Evolutionary conservation across 2,888 invertebrate species (phyloP), one percentile per base, ranked within the genome.

Genomic region (Fragum whitleyi): DNA sequence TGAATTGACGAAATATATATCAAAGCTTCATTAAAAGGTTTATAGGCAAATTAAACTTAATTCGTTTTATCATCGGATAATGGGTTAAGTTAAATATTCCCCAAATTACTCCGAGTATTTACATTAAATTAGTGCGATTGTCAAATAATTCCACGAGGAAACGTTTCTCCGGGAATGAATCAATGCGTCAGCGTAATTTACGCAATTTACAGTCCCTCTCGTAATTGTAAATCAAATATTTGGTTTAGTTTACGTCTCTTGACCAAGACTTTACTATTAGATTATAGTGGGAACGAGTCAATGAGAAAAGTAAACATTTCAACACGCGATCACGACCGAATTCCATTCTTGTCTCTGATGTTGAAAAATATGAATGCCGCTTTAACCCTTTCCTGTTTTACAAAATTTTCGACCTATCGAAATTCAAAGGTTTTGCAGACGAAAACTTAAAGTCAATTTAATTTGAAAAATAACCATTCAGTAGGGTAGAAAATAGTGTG

Each of bases 201-300:
- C 65, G 65, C 65, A 65, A 65, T 65, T 42, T 42, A 65, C 42
- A 23, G 42, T n/a, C 42, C 42, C 5, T 16, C 23, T 19, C 21
- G 65, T 65, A 65, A 65, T 65, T 65, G 42, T 42, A 65, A 65
- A 65, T 65, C 65, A 65, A 65, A 65, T 65, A 65, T 65, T 65
- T 65, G 65, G 32, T 36, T 42, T 65, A 21, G 42, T 36, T 65
- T 6, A 26, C 42, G 23, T 7, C 36, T 36, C 57, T 36, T 61
- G 61, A 42, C 65, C 65, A 42, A n/a, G n/a, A 42, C 42, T 42
- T 23, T 42, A 47, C 32, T 36, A 36, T 36, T 36, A 26, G 36
- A 32, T n/a, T 62, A 32, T 62, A 16, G 36, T 11, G 9, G 19
- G 42, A 65, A 14, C 39, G 65, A 14, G 21, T 39, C 36, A 65